Conservation (phyloP, 2,888 invertebrate genomes). For the Patella ulyssiponensis region DNA sequence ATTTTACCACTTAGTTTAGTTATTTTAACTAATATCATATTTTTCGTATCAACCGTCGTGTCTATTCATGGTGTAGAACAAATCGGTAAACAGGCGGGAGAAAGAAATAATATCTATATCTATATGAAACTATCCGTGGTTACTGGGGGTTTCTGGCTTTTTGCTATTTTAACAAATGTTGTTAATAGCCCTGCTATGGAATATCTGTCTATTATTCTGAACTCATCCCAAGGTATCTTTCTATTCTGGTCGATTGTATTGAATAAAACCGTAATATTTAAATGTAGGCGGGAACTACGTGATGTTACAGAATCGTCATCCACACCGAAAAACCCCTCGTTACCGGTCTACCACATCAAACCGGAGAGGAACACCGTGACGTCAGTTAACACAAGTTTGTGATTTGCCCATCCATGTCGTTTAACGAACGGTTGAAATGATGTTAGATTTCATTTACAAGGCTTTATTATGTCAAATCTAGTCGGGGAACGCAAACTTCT, state of each 20-base stretch:
- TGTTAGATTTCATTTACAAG: too few relatives aligned
- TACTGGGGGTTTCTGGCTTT: slow-evolving; percentile 50
- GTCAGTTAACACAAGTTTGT: too few relatives aligned
- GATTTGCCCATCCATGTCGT: too few relatives aligned
- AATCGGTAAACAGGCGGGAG: slow-evolving; percentile 19
- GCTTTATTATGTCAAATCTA: too few relatives aligned
- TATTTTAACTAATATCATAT: slow-evolving; percentile 42
- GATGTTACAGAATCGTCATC: too few relatives aligned
- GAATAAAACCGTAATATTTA: slow-evolving; percentile 38
- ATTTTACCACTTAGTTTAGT: slow-evolving; percentile 42
- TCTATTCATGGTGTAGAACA: slow-evolving; percentile 31
- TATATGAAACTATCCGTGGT: slow-evolving; percentile 48
- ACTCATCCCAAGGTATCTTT: slow-evolving; percentile 49
- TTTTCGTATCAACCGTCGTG: slow-evolving; percentile 42
- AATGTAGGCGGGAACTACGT: neutral
- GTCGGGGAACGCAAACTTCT: too few relatives aligned
- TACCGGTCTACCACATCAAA: too few relatives aligned
- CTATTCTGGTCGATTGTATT: slow-evolving; percentile 46
- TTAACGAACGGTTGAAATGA: too few relatives aligned
- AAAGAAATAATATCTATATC: slow-evolving; percentile 36
- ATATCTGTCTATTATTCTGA: slow-evolving; percentile 41
- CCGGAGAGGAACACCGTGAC: too few relatives aligned
- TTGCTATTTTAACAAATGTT: slow-evolving; percentile 44
- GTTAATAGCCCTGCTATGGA: slow-evolving; percentile 34
- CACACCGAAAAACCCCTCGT: too few relatives aligned